Percentiles rank a stretch among this genome's conserved stretches.
Conservation (phyloP, 1,140 invertebrate genomes). For the Rhagoletis zephyria region DNA sequence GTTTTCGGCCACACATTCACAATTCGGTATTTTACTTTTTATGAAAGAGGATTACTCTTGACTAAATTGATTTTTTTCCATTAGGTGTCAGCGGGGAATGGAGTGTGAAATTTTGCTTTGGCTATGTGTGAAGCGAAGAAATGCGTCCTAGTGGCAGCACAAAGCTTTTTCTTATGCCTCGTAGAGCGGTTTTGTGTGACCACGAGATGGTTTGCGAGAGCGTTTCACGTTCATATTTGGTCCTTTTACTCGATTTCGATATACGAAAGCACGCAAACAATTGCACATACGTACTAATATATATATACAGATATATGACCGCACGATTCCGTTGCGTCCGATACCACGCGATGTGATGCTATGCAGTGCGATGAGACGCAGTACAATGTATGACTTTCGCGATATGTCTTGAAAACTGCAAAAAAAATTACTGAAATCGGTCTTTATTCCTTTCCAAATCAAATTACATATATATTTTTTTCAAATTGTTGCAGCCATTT, state of each 20-base stretch:
- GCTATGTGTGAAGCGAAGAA: slow-evolving; percentile 67
- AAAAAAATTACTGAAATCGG: background rate
- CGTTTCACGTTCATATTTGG: slow-evolving; percentile 45
- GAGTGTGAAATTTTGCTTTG: slow-evolving; percentile 53
- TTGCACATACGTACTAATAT: background rate
- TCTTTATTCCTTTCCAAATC: background rate
- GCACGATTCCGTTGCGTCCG: background rate
- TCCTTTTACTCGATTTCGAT: slow-evolving; percentile 13
- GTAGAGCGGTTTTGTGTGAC: background rate
- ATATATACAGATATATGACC: background rate
- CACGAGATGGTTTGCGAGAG: slow-evolving; percentile 41
- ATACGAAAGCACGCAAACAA: slow-evolving; percentile 28
- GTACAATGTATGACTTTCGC: background rate
- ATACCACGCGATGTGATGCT: background rate
- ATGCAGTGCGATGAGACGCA: background rate
- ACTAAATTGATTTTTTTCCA: slow-evolving; percentile 55
- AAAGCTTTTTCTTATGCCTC: slow-evolving; percentile 69
- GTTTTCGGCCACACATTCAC: background rate
- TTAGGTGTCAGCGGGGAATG: slow-evolving; percentile 25
- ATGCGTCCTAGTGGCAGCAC: slow-evolving; percentile 63
- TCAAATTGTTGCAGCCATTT: background rate
- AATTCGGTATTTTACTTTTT: slow-evolving; percentile 4
- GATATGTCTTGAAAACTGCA: background rate
- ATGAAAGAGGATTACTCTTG: slow-evolving; percentile 28
- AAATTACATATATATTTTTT: background rate